Conservation (phyloP, 2,888 invertebrate species). For the Rhopalosiphum nymphaeae region DNA sequence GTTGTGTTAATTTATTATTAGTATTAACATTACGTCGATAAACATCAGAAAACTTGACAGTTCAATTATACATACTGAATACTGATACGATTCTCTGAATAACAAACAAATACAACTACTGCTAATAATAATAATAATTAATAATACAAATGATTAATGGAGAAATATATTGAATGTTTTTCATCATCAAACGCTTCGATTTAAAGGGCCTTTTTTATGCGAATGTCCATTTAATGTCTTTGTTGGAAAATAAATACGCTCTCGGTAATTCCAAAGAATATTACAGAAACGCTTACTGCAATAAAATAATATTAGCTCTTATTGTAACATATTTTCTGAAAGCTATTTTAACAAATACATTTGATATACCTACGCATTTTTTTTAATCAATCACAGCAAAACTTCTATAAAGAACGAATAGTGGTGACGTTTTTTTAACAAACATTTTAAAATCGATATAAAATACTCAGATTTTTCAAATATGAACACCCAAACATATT, state of each 20-base stretch:
- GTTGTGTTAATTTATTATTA: slow-evolving; percentile 22
- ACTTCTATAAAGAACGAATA: background rate
- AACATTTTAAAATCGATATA: background rate
- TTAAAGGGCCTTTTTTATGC: background rate
- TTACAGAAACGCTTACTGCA: background rate
- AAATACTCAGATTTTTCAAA: background rate
- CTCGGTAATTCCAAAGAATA: background rate
- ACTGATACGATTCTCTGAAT: background rate
- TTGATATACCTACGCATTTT: background rate
- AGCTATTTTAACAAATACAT: background rate
- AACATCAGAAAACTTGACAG: background rate
- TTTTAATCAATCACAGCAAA: background rate
- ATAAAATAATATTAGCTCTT: background rate
- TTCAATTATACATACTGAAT: slow-evolving; percentile 1
- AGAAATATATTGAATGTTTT: background rate
- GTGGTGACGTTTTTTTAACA: background rate
- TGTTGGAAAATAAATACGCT: background rate
- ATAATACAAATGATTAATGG: slow-evolving; percentile 1
- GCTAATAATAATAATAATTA: background rate
- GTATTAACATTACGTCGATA: background rate
- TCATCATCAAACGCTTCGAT: background rate
- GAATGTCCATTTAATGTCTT: background rate
- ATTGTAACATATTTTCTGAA: background rate
- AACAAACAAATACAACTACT: background rate
- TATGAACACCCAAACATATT: background rate